A percentile compares a stretch with the other conserved stretches of the same genome.
Evolutionary conservation across 2,888 invertebrate species (phyloP).

Genomic region (Epinotia bilunana): DNA sequence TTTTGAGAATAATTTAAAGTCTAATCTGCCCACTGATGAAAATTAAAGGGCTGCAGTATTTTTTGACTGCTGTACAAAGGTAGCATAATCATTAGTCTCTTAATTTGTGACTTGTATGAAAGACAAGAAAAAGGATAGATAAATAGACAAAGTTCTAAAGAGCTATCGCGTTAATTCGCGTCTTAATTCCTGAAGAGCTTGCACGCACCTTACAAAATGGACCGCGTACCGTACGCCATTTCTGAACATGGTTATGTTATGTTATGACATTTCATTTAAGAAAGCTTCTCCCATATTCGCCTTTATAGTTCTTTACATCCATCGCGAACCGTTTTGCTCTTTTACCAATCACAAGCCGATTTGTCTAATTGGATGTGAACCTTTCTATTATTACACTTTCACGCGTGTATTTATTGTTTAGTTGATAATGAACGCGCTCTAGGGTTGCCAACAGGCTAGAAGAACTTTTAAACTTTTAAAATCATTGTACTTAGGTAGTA

Average conservation of each 20-base stretch:
- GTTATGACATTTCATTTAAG: conserved; percentile 5
- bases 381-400: conserved; percentile 47
- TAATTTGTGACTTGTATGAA: no score
- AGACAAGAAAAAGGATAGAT: no score
- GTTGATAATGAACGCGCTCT: conserved; percentile 33
- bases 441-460: conserved; percentile 34
- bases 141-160: no score
- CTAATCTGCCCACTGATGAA: no score
- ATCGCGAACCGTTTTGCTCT: conserved; percentile 10
- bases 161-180: no score
- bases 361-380: conserved; percentile 48
- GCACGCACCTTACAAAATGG: not conserved
- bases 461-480: not conserved
- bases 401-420: conserved; percentile 49
- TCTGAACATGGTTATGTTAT: not conserved
- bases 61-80: no score
- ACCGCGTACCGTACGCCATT: not conserved
- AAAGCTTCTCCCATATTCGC: not conserved
- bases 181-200: no score
- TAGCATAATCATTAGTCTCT: no score
- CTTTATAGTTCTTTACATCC: not conserved
- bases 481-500: no score
- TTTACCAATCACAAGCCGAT: conserved; percentile 40
- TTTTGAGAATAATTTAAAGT: no score
- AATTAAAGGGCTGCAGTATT: no score